These are phyloP conservation scores for Perca flavescens DNA, from an alignment of 2,113 vertebrate genomes.

Conservation along the genomic window DNA sequence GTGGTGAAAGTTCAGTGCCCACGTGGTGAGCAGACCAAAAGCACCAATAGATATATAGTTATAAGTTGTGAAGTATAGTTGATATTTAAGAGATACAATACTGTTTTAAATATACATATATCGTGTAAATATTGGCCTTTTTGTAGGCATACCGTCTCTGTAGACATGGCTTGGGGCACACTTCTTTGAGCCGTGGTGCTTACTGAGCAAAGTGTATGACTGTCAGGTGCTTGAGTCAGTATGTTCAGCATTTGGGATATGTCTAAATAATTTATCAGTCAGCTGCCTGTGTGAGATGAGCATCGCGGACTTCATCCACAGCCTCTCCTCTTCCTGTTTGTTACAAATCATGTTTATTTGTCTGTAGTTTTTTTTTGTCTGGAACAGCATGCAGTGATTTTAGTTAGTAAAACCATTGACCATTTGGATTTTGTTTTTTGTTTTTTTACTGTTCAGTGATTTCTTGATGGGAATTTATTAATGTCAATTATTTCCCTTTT, in stretches of 20 bases:
- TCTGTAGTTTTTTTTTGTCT: constrained; percentile 1
- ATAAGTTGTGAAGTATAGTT: not conserved
- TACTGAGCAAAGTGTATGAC: constrained; percentile 58
- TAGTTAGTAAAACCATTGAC: not conserved
- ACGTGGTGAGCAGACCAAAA: not conserved
- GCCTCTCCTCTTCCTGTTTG: constrained; percentile 20
- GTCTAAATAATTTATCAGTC: constrained; percentile 68
- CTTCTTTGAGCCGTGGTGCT: constrained; percentile 18
- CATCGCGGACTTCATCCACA: constrained; percentile 29
- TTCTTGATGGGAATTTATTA: not conserved
- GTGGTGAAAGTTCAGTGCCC: not conserved
- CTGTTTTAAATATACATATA: not conserved
- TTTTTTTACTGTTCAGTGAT: not conserved
- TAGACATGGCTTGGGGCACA: not conserved
- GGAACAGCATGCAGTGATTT: not conserved
- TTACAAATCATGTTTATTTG: constrained; percentile 1
- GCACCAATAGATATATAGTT: not conserved
- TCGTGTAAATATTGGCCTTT: not conserved
- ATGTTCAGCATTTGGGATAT: constrained; percentile 52
- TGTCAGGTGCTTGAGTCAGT: constrained; percentile 52
- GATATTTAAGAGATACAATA: not conserved
- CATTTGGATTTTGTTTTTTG: not conserved
- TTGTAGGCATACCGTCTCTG: constrained; percentile 6
- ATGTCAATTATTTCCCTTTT: not conserved
- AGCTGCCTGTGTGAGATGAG: constrained; percentile 51